Evolutionary conservation across 2,113 vertebrate genomes (phyloP), one percentile per base, ranked within the genome.

Genomic region (Sinocyclocheilus grahami): DNA sequence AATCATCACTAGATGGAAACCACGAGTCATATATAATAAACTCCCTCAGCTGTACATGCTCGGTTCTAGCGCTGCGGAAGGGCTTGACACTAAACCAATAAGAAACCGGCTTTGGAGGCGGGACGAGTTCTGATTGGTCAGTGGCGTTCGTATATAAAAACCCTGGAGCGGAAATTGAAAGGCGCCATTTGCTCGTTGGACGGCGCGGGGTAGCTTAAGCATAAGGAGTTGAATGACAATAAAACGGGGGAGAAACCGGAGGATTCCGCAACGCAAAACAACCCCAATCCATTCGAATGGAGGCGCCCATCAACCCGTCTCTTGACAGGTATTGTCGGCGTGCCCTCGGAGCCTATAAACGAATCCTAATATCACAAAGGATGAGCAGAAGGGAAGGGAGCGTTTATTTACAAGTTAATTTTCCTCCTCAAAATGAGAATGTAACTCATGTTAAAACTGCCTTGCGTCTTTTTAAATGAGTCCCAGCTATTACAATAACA

Each of bases 101-200:
- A 16, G 4, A 53, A 14, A 0, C 0, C 58, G 62, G 83, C 1
- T 4, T 7, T 0, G 20, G 42, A 33, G 86, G 88, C 67, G 80
- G 86, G 60, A 51, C 60, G 48, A 46, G 27, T 55, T 12, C 14
- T 51, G 84, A 86, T 89, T 76, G 88, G 88, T 14, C 58, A 20
- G 20, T 13, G 89, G 84, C 82, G 87, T 86, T 84, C 8, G 62
- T 75, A 82, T 93, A 91, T 94, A 94, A 93, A 94, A 91, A 87
- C 55, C 5, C 37, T 67, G 75, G 90, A 92, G 85, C 93, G 94
- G 94, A 94, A 94, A 89, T 90, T 77, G 65, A 85, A 58, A 42
- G 90, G 89, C 92, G 93, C 94, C 94, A 95, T 95, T 95, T 95
- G 93, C 79, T 72, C 91, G 88, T 86, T 62, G 88, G 72, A 85